These are phyloP conservation scores for Phalera bucephala DNA, from an alignment of 2,888 invertebrate genomes.

Conservation along the genomic window DNA sequence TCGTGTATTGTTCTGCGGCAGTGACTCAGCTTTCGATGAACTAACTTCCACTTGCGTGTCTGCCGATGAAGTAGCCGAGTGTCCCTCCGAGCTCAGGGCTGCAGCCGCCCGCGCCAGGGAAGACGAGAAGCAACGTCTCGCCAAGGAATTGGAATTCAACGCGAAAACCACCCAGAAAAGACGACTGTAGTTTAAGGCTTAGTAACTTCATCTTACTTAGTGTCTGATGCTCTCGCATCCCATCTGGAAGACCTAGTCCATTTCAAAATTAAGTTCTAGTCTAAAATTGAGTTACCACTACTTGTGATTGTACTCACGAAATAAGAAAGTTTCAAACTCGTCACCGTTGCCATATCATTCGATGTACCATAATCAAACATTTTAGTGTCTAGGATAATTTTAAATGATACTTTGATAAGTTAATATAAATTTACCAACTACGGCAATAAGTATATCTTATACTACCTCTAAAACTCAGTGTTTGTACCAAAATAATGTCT, in stretches of 20 bases:
- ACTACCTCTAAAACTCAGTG: slow-evolving; percentile 3
- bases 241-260: slow-evolving; percentile 16
- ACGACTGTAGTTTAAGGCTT: slow-evolving; percentile 5
- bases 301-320: slow-evolving; percentile 18
- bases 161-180: slow-evolving; percentile 18
- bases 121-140: slow-evolving; percentile 49
- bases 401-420: background rate
- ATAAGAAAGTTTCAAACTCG: slow-evolving; percentile 13
- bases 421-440: background rate
- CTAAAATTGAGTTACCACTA: slow-evolving; percentile 31
- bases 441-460: slow-evolving; percentile 2
- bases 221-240: slow-evolving; percentile 9
- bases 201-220: background rate
- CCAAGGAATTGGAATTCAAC: slow-evolving; percentile 51
- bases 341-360: slow-evolving; percentile 1
- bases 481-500: slow-evolving; percentile 22
- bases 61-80: slow-evolving; percentile 89
- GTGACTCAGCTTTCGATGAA: slow-evolving; percentile 90
- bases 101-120: slow-evolving; percentile 53
- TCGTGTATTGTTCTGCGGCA: slow-evolving; percentile 89
- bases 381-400: slow-evolving; percentile 11
- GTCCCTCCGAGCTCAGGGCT: slow-evolving; percentile 74
- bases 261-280: slow-evolving; percentile 30
- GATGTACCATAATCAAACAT: slow-evolving; percentile 4
- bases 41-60: slow-evolving; percentile 88